Base-by-base conservation (phyloP, 2,797 vertebrate genomes). In the Hippocampus kuda region DNA sequence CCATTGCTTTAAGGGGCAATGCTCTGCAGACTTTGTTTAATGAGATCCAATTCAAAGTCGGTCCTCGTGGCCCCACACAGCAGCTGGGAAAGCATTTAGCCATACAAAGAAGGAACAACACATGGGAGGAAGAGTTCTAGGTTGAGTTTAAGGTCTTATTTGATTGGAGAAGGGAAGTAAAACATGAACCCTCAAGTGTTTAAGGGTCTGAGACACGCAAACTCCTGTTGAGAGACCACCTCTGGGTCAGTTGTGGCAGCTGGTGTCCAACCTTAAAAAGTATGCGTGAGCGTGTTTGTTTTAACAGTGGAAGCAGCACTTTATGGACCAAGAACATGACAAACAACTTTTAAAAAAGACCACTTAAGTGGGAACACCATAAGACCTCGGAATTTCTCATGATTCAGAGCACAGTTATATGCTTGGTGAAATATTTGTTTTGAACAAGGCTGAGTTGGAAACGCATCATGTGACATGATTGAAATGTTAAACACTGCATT, bases 181-280 rank as follows among this genome's bases (percentile, higher is more conserved):
- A 81, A 75, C 44, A 77, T 82, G 71, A 72, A 79, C 67, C 46
- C 67, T 67, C n/a, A 67, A 27, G 30, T 65, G 62, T 48, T 27
- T 22, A 27, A 16, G 13, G 15, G 30, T 46, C n/a, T 60, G 26
- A 63, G 68, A 64, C 63, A 63, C n/a, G 63, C 46, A 71, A 65
- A 70, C 67, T 77, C 77, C 77, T 70, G 79, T 60, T 65, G 79
- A 70, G 72, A 75, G 83, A 83, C 80, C 84, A 87, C 81, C 81
- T 77, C 71, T 67, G 77, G 72, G 82, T 84, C 72, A 66, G 80
- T 70, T 73, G 63, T 67, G 68, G 68, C 86, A 87, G 83, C 84
- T 87, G 85, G 60, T 75, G 72, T 72, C 72, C 72, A 70, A 77
- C 71, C 44, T 62, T 72, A 68, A 69, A 72, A 75, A 60, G 44